These are phyloP conservation scores for Orycteropus afer DNA, from an alignment of 2,113 vertebrate genomes.

Conservation along the genomic window DNA sequence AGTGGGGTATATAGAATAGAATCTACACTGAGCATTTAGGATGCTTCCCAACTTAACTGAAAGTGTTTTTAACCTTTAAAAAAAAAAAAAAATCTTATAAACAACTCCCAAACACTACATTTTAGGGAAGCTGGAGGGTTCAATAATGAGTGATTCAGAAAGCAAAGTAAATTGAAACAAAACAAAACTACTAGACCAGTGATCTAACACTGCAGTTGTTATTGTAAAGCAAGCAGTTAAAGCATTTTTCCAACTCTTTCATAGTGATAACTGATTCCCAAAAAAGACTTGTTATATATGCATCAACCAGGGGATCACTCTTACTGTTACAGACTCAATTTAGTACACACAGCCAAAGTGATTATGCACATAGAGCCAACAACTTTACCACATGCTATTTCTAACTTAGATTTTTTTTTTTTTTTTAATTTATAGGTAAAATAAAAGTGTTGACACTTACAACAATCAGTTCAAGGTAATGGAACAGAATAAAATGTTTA, in stretches of 20 bases:
- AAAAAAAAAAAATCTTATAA: too few species aligned
- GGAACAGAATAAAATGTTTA: neutral
- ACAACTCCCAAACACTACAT: neutral
- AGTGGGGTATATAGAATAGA: neutral
- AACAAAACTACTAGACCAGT: neutral
- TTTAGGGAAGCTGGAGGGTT: neutral
- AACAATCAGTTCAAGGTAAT: neutral
- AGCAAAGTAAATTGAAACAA: neutral
- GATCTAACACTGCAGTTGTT: neutral
- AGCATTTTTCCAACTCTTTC: neutral
- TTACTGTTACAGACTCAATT: fast-evolving
- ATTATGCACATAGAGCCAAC: neutral
- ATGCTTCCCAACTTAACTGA: neutral
- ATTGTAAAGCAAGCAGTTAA: neutral
- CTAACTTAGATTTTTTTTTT: too few species aligned
- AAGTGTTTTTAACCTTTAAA: neutral
- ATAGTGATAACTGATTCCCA: neutral
- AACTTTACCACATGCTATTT: neutral
- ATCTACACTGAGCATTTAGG: neutral
- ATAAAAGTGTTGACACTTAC: neutral
- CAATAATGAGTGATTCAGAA: neutral
- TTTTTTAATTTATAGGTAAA: neutral
- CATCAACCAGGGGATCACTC: fast-evolving
- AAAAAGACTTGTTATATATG: neutral
- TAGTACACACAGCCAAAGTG: neutral